Conservation (phyloP, 2,888 invertebrate species). For the Corythucha ciliata region DNA sequence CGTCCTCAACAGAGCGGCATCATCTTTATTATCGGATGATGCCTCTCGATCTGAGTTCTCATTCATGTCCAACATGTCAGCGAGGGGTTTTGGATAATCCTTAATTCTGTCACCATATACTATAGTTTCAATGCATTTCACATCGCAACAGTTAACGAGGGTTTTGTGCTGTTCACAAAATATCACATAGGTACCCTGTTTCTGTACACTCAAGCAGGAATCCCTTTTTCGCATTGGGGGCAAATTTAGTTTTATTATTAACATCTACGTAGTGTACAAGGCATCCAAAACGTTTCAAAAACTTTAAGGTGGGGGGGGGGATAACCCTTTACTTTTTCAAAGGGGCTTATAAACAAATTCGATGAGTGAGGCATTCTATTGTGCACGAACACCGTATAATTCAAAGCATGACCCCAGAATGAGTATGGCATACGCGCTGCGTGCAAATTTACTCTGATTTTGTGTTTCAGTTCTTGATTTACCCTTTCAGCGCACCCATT, state of each 20-base stretch:
- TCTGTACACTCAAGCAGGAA: conserved; percentile 2
- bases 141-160: conserved; percentile 2
- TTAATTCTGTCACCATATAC: conserved; percentile 13
- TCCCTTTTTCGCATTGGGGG: conserved; percentile 10
- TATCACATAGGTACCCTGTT: conserved; percentile 8
- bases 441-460: neutral
- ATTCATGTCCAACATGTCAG: neutral
- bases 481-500: conserved; percentile 2
- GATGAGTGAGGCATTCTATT: conserved; percentile 8
- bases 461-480: conserved; percentile 8
- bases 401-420: conserved; percentile 4
- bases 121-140: conserved; percentile 12
- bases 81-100: conserved; percentile 2
- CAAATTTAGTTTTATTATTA: neutral
- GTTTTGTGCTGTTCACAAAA: conserved; percentile 1
- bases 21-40: neutral
- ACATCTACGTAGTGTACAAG: conserved; percentile 10
- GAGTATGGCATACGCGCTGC: conserved; percentile 5
- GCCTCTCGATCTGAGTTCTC: neutral
- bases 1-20: neutral
- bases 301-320: neutral
- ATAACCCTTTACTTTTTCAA: conserved; percentile 12
- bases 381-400: conserved; percentile 2
- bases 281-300: conserved; percentile 12
- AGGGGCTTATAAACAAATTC: conserved; percentile 8